These are phyloP conservation scores for Loxodonta africana DNA, from an alignment of 2,113 vertebrate genomes.

Conservation along the genomic window DNA sequence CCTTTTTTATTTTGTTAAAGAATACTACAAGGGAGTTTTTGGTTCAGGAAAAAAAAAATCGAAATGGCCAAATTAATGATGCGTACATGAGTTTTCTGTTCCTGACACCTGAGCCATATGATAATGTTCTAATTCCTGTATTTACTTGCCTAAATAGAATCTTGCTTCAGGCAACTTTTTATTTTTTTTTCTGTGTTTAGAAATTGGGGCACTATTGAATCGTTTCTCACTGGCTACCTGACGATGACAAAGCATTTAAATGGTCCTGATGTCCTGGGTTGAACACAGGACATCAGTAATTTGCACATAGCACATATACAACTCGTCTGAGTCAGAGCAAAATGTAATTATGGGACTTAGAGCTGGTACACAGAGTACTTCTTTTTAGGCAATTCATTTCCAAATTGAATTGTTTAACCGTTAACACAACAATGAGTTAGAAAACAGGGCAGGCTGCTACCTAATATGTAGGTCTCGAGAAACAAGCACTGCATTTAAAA, in stretches of 20 bases:
- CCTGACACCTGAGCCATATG: constrained; percentile 31
- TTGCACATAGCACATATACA: not conserved
- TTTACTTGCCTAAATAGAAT: constrained; percentile 60
- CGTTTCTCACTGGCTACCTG: constrained; percentile 35
- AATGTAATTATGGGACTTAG: constrained; percentile 40
- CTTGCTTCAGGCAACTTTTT: constrained; percentile 64
- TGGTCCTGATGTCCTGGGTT: not conserved
- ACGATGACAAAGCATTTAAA: constrained; percentile 55
- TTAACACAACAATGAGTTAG: not conserved
- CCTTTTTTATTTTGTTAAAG: not conserved
- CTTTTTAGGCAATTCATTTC: not conserved
- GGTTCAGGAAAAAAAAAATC: constrained; percentile 29
- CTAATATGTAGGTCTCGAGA: not conserved
- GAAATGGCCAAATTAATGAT: constrained; percentile 60
- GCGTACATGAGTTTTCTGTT: constrained; percentile 32
- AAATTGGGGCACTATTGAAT: constrained; percentile 34
- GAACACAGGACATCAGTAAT: not conserved
- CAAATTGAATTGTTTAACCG: not conserved
- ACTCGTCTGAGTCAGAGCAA: constrained; percentile 40
- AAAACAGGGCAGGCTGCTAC: not conserved
- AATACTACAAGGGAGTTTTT: not conserved
- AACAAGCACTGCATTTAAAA: not conserved
- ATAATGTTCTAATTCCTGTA: constrained; percentile 67
- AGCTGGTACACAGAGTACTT: not conserved
- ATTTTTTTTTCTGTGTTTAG: constrained; percentile 1